Base-by-base conservation (phyloP, 2,797 vertebrate species). In the Champsocephalus gunnari region DNA sequence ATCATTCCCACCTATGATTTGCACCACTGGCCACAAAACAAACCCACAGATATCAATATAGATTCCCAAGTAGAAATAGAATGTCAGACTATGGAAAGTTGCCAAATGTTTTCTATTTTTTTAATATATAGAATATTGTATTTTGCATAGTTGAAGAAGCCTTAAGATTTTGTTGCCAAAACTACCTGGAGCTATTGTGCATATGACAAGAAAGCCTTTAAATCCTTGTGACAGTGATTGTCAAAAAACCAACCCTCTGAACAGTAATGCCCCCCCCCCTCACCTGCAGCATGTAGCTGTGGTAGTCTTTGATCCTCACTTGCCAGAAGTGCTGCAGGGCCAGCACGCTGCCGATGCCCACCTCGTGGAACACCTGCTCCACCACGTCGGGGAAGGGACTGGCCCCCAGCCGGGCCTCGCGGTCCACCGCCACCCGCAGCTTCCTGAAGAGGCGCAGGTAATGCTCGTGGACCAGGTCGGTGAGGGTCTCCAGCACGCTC, bases 311-410 rank as follows among this genome's bases (percentile, higher is more conserved):
- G 85, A 99, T 98, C 75, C 97, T 96, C 70, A 97, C 96, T 84
- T 99, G 98, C 98, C 98, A 99, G 91, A 99, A 99, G 84, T 95
- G 96, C 94, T 99, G 98, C 79, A 99, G 95, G 0, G 97, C 97
- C 62, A 99, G 93, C 76, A 99, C 95, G 0, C 98, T 99, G 91
- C 98, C 98, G 2, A 99, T 96, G 87, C 98, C 98, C 86, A 96
- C 94, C 78, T 99, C 98, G 0, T 99, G 97, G 90, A 99, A 99
- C 3, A 99, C 98, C 80, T 99, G 98, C 87, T 99, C 98, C 93
- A 99, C 94, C 57, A 98, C 96, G 0, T 99, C 98, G 0, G 98
- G 97, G 84, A 99, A 99, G 1, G 98, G 96, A 0, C 95, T 97
- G 70, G 98, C 94, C 1, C 98, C 98, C 0, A 96, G 94, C 0